Conservation (phyloP, 2,888 invertebrate species). For the Dryococelus australis region DNA sequence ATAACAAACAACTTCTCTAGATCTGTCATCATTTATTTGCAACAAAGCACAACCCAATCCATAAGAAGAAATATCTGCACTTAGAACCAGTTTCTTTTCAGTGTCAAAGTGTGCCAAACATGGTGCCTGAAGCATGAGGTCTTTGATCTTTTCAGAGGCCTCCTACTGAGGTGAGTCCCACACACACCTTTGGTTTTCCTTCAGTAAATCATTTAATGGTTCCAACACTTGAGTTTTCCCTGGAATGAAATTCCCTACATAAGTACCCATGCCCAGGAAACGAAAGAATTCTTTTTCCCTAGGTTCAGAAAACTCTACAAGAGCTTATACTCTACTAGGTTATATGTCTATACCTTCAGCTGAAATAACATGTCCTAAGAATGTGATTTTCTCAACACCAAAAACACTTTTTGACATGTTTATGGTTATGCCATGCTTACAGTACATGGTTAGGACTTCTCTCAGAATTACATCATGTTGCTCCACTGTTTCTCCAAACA, state of each 20-base stretch:
- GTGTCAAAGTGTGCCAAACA: neutral
- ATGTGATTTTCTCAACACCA: neutral
- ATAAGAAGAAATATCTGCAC: too few species aligned
- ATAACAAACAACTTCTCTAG: neutral
- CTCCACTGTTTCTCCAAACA: too few species aligned
- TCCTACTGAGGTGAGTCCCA: neutral
- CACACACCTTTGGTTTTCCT: neutral
- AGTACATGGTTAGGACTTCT: too few species aligned
- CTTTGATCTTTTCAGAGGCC: neutral
- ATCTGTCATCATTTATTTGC: neutral
- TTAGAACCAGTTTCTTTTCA: too few species aligned
- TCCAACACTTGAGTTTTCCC: neutral
- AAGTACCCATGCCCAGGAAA: neutral
- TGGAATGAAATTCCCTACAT: neutral
- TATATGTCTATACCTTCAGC: neutral
- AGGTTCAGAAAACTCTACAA: neutral
- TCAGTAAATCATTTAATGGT: neutral
- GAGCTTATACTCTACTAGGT: neutral
- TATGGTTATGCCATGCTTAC: neutral
- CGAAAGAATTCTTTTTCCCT: neutral
- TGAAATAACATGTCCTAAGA: neutral
- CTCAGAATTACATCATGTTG: too few species aligned
- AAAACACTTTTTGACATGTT: neutral
- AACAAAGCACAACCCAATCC: neutral
- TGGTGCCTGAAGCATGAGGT: neutral